phyloP scores from a whole-genome alignment of 2,888 invertebrate species.

The Criorhina ranunculi region DNA sequence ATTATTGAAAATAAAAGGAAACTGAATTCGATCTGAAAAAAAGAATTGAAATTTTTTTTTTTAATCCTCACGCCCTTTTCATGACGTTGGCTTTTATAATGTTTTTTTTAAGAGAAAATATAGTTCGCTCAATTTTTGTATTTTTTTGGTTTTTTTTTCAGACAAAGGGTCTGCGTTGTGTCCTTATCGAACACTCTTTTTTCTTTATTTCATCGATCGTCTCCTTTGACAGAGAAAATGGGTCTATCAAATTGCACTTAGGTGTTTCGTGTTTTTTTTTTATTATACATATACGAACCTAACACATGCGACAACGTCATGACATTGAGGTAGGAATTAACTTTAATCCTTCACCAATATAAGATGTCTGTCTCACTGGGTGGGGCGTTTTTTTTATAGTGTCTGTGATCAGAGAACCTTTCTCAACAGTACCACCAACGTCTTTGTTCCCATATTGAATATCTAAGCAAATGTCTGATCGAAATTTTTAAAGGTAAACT shows the following conservation, averaged over 20 bases:
- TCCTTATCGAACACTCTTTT: conserved; percentile 69
- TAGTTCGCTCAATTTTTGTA: conserved; percentile 52
- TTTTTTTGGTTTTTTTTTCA: conserved; percentile 12
- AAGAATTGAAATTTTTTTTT: conserved; percentile 45
- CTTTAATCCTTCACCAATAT: conserved; percentile 74
- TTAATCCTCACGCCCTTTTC: conserved; percentile 75
- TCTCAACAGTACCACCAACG: conserved; percentile 35
- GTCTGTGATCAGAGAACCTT: conserved; percentile 15
- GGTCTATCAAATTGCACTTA: conserved; percentile 76
- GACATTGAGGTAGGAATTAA: conserved; percentile 74
- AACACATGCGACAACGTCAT: conserved; percentile 57
- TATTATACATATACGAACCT: conserved; percentile 6
- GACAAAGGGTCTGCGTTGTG: conserved; percentile 73
- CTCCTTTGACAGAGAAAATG: conserved; percentile 71
- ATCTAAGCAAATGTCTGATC: conserved; percentile 64
- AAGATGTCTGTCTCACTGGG: conserved; percentile 64
- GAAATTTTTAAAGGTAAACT: conserved; percentile 34
- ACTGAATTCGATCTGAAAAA: conserved; percentile 63
- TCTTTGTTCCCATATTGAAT: conserved; percentile 41
- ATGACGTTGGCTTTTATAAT: conserved; percentile 40
- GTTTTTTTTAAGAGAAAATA: conserved; percentile 26
- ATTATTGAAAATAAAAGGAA: conserved; percentile 70
- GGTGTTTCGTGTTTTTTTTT: conserved; percentile 26
- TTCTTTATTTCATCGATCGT: conserved; percentile 67
- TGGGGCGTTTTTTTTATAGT: conserved; percentile 58